Base-by-base conservation (phyloP, 2,888 invertebrate species). In the Cenopis cana region DNA sequence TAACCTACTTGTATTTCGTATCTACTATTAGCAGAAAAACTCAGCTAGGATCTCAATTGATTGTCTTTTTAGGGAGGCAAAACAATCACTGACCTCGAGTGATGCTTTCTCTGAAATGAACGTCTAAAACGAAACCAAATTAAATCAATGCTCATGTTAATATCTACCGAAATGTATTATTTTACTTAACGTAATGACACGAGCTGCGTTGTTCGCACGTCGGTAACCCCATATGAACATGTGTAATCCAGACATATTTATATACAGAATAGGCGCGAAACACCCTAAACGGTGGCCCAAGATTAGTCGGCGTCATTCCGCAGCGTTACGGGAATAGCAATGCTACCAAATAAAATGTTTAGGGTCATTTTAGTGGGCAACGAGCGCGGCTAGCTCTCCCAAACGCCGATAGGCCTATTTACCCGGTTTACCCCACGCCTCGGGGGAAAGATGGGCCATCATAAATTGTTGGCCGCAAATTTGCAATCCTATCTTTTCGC, bases 401-500 rank as follows among this genome's bases (percentile, higher is more conserved):
- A 88, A 92, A 91, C 79, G 89, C 89, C 93, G 86, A 90, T 90
- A 88, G 89, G 87, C 91, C 91, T 89, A 90, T 91, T 93, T 87
- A 83, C 84, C 91, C 91, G 89, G 89, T 90, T 91, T 87, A 82
- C 84, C 85, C 89, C 86, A 85, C 81, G 81, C 75, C 85, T 83
- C 86, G 85, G 81, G 85, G 87, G 89, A 89, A 87, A 86, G 85
- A 83, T 85, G 84, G 79, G 81, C 78, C 79, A 81, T 89, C 93
- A 89, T 94, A 93, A 93, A 93, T 92, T 93, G 90, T 89, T 89
- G 86, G 89, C 90, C 89, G 88, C 91, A 91, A 93, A 94, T 93
- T 93, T 93, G 93, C 92, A 93, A 93, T 93, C 90, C 89, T 91
- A 90, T 93, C 90, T 92, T 88, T 86, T 89, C 87, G 84, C 87